Evolutionary conservation across 2,888 invertebrate species (phyloP), one percentile per base, ranked within the genome.

Genomic region (Dicycla oo): DNA sequence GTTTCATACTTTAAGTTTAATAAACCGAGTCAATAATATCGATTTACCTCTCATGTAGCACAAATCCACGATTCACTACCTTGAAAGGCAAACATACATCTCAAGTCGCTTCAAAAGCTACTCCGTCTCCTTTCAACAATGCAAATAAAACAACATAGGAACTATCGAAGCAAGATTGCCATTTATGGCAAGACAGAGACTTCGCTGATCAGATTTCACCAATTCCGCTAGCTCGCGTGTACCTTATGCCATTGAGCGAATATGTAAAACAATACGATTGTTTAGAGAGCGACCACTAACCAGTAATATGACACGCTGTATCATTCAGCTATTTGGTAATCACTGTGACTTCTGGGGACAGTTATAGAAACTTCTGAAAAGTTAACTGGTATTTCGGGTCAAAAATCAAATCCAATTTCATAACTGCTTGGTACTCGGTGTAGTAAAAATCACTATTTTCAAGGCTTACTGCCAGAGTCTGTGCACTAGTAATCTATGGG

Each of bases 131-230:
- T 74, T 80, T 69, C 57, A 69, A 58, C 61, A 34, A 51, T 40
- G 61, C 57, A 65, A 76, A 75, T 79, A 61, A 75, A 75, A 74
- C 78, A 69, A 81, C 74, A 67, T 70, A 26, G 23, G 54, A 66
- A 61, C 45, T 63, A 71, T 79, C 62, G 65, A 40, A 56, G 60
- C 64, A 34, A 70, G 72, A 81, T 84, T 84, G 65, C 84, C 82
- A 82, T 87, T 83, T 74, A 82, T 63, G 69, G 83, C 71, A 75
- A 75, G 78, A n/a, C n/a, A n/a, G n/a, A n/a, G n/a, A 72, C 79
- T 69, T 64, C 60, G 34, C n/a, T 45, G 77, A 75, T 86, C 72
- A 67, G 88, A 87, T 89, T 88, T 88, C 89, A 86, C 86, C 79
- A 72, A 81, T 81, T 85, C 84, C 74, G 69, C 80, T 80, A 75